Conservation (phyloP, 2,888 invertebrate species). For the Netelia fuscicornis region DNA sequence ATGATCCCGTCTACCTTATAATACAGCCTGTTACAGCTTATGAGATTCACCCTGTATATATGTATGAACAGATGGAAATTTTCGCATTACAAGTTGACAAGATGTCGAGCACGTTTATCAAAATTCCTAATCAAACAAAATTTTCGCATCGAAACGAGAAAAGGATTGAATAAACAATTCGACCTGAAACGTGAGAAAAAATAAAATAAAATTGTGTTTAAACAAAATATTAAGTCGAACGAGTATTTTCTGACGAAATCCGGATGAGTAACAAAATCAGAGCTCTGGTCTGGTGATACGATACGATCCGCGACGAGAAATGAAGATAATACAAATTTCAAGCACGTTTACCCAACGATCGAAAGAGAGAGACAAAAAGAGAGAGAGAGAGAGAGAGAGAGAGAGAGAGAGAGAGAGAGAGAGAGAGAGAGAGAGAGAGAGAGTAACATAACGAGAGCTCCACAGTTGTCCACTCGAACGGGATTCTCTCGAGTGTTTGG, state of each 20-base stretch:
- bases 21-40: too few relatives aligned
- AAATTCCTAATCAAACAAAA: not conserved
- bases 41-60: not conserved
- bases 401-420: not conserved
- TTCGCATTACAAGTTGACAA: not conserved
- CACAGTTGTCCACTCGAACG: not conserved
- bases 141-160: not conserved
- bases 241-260: not conserved
- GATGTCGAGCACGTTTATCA: constrained; percentile 1
- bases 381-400: not conserved
- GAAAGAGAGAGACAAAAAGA: not conserved
- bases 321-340: not conserved
- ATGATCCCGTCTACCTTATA: too few relatives aligned
- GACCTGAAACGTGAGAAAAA: too few relatives aligned
- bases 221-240: too few relatives aligned
- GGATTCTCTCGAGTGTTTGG: not conserved
- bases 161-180: not conserved
- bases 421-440: not conserved
- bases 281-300: too few relatives aligned
- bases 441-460: not conserved
- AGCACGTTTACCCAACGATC: not conserved
- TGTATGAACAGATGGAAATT: not conserved
- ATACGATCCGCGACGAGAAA: not conserved
- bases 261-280: not conserved
- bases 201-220: too few relatives aligned